Evolutionary conservation across 2,113 vertebrate species (phyloP).

Genomic region (Agelaius phoeniceus): DNA sequence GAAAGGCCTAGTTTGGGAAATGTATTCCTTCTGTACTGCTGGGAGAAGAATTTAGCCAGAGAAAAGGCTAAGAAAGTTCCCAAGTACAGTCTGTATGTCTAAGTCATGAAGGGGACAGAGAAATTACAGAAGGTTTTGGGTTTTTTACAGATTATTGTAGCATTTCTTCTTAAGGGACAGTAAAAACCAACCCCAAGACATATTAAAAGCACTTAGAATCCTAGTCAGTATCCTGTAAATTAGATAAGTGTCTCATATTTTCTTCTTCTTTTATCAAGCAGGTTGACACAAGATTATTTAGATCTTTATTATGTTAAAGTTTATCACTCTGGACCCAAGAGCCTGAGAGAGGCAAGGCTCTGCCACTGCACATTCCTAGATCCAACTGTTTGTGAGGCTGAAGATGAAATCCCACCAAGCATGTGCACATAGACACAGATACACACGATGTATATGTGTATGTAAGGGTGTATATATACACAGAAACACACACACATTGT

Average conservation of each 20-base stretch:
- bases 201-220: not conserved
- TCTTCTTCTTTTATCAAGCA: not conserved
- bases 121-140: not conserved
- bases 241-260: not conserved
- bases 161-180: not conserved
- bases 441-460: fast-evolving
- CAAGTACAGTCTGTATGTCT: not conserved
- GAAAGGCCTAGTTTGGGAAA: not conserved
- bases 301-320: not conserved
- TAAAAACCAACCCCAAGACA: not conserved
- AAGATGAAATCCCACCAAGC: not conserved
- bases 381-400: not conserved
- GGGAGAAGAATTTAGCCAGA: not conserved
- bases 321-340: not conserved
- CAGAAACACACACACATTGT: no score
- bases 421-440: fast-evolving
- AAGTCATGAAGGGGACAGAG: not conserved
- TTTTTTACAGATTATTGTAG: not conserved
- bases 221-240: not conserved
- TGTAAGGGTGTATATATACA: fast-evolving
- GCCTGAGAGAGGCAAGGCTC: not conserved
- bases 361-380: not conserved
- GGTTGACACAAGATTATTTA: not conserved
- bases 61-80: not conserved
- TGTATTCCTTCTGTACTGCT: not conserved